Conservation (phyloP, 2,888 invertebrate genomes). For the Microplitis manilae region DNA sequence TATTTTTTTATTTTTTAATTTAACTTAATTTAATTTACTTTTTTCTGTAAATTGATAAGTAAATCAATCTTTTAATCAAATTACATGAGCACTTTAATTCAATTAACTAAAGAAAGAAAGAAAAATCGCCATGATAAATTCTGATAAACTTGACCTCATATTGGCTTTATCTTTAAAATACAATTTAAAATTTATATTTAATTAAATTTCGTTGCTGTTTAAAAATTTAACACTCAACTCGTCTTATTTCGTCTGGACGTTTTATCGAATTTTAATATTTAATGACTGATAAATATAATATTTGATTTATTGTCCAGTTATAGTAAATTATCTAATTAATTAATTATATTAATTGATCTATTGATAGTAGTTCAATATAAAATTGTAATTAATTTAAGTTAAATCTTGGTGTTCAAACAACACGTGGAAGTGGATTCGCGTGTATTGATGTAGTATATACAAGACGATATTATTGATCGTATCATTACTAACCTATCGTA, state of each 20-base stretch:
- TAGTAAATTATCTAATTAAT: no score
- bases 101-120: neutral
- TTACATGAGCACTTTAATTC: neutral
- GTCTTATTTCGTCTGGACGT: no score
- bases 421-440: slow-evolving; percentile 14
- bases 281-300: no score
- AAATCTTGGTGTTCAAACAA: neutral
- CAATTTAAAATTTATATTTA: neutral
- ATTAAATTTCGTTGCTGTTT: neutral
- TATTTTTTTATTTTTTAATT: neutral
- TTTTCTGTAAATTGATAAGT: neutral
- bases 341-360: no score
- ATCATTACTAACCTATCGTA: slow-evolving; percentile 57
- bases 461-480: slow-evolving; percentile 59
- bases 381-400: neutral
- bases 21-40: neutral
- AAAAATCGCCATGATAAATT: neutral
- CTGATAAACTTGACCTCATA: neutral
- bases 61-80: slow-evolving; percentile 2
- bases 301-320: no score
- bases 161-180: neutral
- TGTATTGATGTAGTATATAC: neutral
- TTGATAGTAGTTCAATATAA: neutral
- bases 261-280: no score
- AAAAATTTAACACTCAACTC: neutral